Conservation (phyloP, 1,140 invertebrate genomes). For the Drosophila novamexicana region DNA sequence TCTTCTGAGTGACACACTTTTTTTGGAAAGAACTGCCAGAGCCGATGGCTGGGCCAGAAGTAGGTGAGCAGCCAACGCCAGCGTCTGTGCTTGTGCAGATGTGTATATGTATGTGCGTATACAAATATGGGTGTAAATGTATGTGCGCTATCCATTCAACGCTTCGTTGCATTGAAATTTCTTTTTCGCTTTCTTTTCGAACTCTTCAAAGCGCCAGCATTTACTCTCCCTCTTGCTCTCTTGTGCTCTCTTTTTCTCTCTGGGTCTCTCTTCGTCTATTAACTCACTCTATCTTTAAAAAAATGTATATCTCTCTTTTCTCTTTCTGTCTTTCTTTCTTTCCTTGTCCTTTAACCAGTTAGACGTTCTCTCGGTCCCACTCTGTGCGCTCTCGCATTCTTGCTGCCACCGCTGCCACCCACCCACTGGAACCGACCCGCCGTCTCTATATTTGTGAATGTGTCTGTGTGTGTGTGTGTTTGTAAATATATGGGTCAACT, state of each 20-base stretch:
- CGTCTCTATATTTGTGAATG: slow-evolving; percentile 21
- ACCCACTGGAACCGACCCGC: slow-evolving; percentile 30
- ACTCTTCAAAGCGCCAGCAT: slow-evolving; percentile 49
- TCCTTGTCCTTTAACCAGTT: slow-evolving; percentile 6
- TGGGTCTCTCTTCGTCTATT: background rate
- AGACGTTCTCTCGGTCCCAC: background rate
- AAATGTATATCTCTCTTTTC: background rate
- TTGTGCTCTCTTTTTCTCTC: background rate
- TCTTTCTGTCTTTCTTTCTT: slow-evolving; percentile 1
- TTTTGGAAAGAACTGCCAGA: slow-evolving; percentile 8
- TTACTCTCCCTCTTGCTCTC: slow-evolving; percentile 30
- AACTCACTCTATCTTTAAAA: background rate
- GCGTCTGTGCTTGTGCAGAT: background rate
- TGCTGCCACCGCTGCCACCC: slow-evolving; percentile 17
- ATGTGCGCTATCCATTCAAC: slow-evolving; percentile 70
- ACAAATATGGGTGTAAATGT: background rate
- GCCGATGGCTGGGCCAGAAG: slow-evolving; percentile 50
- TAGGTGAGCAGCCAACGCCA: slow-evolving; percentile 56
- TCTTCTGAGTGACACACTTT: slow-evolving; percentile 73
- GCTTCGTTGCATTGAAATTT: slow-evolving; percentile 79
- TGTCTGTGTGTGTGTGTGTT: slow-evolving; percentile 15
- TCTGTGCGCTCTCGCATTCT: slow-evolving; percentile 21
- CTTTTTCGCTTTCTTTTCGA: slow-evolving; percentile 82
- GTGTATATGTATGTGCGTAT: slow-evolving; percentile 28
- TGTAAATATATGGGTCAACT: slow-evolving; percentile 67